Evolutionary conservation across 1,140 invertebrate species (phyloP).

Genomic region (Drosophila asahinai): DNA sequence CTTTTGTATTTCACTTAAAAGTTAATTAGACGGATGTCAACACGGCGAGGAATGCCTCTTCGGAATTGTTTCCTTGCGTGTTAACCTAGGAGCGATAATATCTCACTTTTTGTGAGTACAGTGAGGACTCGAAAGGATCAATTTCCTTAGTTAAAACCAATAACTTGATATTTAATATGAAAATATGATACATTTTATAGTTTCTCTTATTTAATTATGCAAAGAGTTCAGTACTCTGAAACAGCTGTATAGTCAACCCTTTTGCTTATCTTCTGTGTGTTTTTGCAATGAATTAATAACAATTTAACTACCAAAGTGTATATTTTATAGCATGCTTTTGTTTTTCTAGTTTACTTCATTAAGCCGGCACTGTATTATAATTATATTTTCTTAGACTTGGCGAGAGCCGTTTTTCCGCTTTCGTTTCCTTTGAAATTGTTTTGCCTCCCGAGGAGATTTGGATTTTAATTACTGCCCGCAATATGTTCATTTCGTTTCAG

Average conservation of each 20-base stretch:
- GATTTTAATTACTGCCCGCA: constrained; percentile 46
- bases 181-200: too few species aligned
- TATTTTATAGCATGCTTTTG: not conserved
- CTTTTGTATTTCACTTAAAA: constrained; percentile 70
- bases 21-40: constrained; percentile 64
- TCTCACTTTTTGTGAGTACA: constrained; percentile 21
- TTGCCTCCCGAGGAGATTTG: constrained; percentile 7
- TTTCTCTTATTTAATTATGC: too few species aligned
- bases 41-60: constrained; percentile 18
- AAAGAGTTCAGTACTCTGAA: too few species aligned
- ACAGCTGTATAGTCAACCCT: too few species aligned
- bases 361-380: constrained; percentile 2
- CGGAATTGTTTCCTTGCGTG: constrained; percentile 29
- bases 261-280: not conserved
- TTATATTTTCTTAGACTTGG: constrained; percentile 10
- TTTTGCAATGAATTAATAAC: too few species aligned
- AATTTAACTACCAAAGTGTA: too few species aligned
- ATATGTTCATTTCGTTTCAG: constrained; percentile 29
- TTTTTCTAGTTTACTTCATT: not conserved
- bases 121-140: not conserved
- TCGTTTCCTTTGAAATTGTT: constrained; percentile 26
- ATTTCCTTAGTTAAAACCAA: too few species aligned
- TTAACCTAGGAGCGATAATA: constrained; percentile 15
- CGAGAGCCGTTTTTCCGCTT: constrained; percentile 15
- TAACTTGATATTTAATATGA: too few species aligned